Base-by-base conservation (phyloP, 1,140 invertebrate species). In the Panagrolaimus sp. region DNA sequence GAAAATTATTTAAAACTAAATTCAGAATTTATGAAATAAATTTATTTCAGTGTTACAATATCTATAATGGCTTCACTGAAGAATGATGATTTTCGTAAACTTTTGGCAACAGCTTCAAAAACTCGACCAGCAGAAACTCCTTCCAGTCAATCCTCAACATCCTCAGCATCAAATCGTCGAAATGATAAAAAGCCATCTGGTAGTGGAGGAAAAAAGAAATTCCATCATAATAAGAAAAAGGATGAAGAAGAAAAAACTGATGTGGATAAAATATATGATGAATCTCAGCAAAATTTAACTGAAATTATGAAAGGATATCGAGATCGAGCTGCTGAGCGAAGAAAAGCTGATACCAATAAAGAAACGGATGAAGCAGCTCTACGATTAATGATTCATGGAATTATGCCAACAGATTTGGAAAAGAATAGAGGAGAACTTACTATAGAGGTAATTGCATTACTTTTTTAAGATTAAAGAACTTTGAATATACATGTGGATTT, bases 291-390 rank as follows among this genome's bases (percentile, higher is more conserved):
- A 5, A 31, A 64, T n/a, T 63, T 81, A 8, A 79, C 69, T 42
- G 74, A 81, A 31, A 82, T 81, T 20, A 42, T 81, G 47, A 74
- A 78, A 42, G 80, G 76, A 31, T 82, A 82, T 66, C 66, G 81
- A 31, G 80, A 82, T 73, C 66, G 80, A n/a, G 96, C 96, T 0
- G 88, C 91, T 57, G 96, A 98, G 84, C 87, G 96, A 70, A 85
- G 96, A 73, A 94, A 98, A 78, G 92, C 92, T 0, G 87, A 57
- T 57, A 57, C 65, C 16, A 46, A 31, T 20, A 42, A 27, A 13
- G 64, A 63, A 11, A 42, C 69, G 11, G 65, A 74, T 14, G 69
- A 66, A 16, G 46, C 63, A 14, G 63, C 46, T 8, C 45, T 69
- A 14, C 31, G 57, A 5, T 25, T 62, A 11, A 72, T 57, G 42